Conservation (phyloP, 2,888 invertebrate species). For the Cynaeus angustus region DNA sequence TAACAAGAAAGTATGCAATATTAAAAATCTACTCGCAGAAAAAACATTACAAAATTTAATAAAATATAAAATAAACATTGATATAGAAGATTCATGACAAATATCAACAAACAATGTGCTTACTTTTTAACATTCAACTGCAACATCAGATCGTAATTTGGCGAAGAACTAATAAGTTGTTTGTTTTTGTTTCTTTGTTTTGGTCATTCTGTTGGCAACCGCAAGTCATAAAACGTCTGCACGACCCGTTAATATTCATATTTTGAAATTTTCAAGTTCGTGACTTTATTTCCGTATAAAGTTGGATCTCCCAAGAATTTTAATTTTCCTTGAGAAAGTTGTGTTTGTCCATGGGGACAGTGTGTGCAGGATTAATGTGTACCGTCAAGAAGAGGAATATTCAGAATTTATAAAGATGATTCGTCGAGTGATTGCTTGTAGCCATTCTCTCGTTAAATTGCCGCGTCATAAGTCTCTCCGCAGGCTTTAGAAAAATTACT, state of each 20-base stretch:
- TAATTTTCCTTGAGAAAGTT: constrained; percentile 7
- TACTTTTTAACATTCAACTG: background rate
- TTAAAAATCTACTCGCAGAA: too few relatives aligned
- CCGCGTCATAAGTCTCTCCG: constrained; percentile 26
- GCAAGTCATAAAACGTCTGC: constrained; percentile 5
- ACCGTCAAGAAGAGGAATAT: constrained; percentile 23
- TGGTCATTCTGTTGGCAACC: constrained; percentile 6
- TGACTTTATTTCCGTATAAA: constrained; percentile 14
- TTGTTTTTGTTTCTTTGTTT: background rate
- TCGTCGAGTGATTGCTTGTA: constrained; percentile 26
- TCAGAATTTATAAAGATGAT: constrained; percentile 36
- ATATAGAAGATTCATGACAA: too few relatives aligned
- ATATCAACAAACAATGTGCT: too few relatives aligned
- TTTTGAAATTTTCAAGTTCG: constrained; percentile 4
- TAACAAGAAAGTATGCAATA: too few relatives aligned
- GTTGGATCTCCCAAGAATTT: constrained; percentile 9
- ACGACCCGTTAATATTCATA: constrained; percentile 4
- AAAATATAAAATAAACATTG: too few relatives aligned
- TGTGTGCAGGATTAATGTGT: constrained; percentile 28
- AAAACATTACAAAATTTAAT: too few relatives aligned
- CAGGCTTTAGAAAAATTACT: constrained; percentile 18
- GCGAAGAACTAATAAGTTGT: background rate
- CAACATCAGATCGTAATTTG: background rate
- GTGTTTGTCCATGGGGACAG: constrained; percentile 3
- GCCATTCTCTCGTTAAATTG: constrained; percentile 27